These are phyloP conservation scores for Polypedilum pembai DNA, from an alignment of 1,140 invertebrate genomes.

Conservation along the genomic window DNA sequence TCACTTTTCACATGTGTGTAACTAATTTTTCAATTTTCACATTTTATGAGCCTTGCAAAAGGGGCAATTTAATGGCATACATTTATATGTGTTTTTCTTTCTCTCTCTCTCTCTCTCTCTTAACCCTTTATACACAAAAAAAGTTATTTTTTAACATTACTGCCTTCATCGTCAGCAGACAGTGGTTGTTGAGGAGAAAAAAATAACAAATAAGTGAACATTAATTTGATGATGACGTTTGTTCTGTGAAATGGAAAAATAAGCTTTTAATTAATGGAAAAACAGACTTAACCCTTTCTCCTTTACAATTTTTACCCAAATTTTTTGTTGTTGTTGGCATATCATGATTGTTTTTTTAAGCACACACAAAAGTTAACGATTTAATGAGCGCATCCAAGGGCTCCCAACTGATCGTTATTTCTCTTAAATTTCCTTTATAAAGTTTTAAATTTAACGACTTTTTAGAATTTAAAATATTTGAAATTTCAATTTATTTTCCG, in stretches of 20 bases:
- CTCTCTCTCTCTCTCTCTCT: background rate
- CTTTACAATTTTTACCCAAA: background rate
- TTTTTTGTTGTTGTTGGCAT: background rate
- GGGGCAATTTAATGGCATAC: background rate
- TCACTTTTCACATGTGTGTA: conserved; percentile 21
- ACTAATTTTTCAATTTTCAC: conserved; percentile 28
- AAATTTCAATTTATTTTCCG: too few species aligned
- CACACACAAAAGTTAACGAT: background rate
- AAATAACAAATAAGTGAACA: conserved; percentile 1
- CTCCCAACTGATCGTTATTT: too few species aligned
- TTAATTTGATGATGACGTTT: conserved; percentile 25
- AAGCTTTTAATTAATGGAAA: conserved; percentile 28
- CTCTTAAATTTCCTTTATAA: too few species aligned
- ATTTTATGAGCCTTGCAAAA: conserved; percentile 24
- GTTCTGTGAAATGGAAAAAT: conserved; percentile 28
- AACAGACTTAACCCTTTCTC: background rate
- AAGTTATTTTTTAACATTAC: too few species aligned
- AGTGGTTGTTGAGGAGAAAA: background rate
- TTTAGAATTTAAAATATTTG: too few species aligned
- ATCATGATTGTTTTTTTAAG: background rate
- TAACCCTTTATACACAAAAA: background rate
- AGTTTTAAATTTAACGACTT: too few species aligned
- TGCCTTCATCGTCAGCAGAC: too few species aligned
- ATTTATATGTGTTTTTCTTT: background rate
- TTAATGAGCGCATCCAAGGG: background rate